Evolutionary conservation across 2,888 invertebrate genomes (phyloP).

Genomic region (Cheilosia pagana): DNA sequence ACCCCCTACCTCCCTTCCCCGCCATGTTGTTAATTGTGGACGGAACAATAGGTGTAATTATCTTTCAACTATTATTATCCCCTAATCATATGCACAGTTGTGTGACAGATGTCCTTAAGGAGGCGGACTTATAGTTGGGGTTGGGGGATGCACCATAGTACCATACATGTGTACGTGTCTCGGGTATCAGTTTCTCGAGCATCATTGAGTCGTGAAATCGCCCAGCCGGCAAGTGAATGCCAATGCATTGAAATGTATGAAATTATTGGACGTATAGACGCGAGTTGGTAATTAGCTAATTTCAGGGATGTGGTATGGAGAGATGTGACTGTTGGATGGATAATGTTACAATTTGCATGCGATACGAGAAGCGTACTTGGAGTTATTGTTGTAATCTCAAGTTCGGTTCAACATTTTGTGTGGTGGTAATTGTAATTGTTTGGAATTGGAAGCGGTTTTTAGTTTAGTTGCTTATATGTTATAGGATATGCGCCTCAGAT

Average conservation of each 20-base stretch:
- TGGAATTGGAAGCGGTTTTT: no score
- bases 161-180: conserved; percentile 36
- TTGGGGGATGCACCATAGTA: no score
- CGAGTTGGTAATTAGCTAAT: conserved; percentile 14
- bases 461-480: no score
- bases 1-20: background rate
- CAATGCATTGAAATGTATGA: background rate
- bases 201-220: conserved; percentile 43
- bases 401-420: no score
- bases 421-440: no score
- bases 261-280: background rate
- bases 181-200: conserved; percentile 41
- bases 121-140: background rate
- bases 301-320: background rate
- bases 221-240: conserved; percentile 14
- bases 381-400: background rate
- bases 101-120: conserved; percentile 24
- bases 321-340: background rate
- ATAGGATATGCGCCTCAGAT: no score
- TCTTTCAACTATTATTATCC: conserved; percentile 28
- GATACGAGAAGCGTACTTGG: background rate
- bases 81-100: conserved; percentile 34
- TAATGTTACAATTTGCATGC: conserved; percentile 4
- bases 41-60: conserved; percentile 49
- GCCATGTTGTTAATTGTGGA: conserved; percentile 8